These are phyloP conservation scores for Coenonympha arcania DNA, from an alignment of 2,888 invertebrate genomes.

Conservation along the genomic window DNA sequence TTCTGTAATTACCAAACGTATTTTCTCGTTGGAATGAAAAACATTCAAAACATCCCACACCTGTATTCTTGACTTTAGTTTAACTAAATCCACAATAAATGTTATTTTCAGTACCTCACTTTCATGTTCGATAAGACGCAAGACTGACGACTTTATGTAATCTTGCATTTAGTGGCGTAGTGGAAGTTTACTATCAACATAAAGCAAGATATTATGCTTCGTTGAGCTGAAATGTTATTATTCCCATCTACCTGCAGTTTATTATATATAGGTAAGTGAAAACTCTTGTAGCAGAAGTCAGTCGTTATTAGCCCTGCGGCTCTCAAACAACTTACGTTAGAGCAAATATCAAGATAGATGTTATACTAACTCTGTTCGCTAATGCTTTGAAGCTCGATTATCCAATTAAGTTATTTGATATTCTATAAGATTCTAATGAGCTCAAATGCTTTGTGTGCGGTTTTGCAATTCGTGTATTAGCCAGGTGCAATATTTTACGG, in stretches of 20 bases:
- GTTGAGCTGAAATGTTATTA: background rate
- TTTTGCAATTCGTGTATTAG: no score
- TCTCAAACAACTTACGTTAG: background rate
- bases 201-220: no score
- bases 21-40: background rate
- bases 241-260: background rate
- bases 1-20: constrained; percentile 16
- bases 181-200: no score
- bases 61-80: no score
- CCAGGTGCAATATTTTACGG: no score
- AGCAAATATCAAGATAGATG: background rate
- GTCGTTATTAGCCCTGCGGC: background rate
- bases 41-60: no score
- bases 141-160: no score
- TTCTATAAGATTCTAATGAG: background rate
- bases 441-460: no score
- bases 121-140: no score
- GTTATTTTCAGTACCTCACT: no score
- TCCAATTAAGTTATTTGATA: background rate
- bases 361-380: background rate
- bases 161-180: no score
- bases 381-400: background rate
- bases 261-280: background rate
- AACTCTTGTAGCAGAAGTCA: background rate
- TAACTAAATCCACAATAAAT: no score